A percentile compares a stretch with the other conserved stretches of the same genome.
phyloP scores from a whole-genome alignment of 2,797 vertebrate species.

The Ibycter americanus region DNA sequence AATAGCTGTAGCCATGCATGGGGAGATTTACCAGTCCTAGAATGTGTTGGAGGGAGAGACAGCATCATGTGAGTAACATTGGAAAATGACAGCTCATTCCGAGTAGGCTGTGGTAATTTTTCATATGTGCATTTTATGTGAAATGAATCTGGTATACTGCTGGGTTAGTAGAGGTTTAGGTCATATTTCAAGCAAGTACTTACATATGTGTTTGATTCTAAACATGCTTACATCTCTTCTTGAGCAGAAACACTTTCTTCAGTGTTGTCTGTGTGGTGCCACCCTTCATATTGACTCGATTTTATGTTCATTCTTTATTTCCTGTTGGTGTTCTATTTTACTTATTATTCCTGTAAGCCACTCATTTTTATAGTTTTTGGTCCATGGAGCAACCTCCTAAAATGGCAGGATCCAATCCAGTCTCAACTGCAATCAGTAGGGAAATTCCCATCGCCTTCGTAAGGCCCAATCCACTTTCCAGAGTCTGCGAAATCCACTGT shows the following conservation, averaged over 20 bases:
- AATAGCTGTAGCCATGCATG: fast-evolving
- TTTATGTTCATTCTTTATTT: slow-evolving; percentile 58
- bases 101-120: neutral
- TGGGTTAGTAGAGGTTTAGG: slow-evolving; percentile 37
- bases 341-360: slow-evolving; percentile 58
- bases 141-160: slow-evolving; percentile 25
- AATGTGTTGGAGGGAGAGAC: neutral
- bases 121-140: slow-evolving; percentile 33
- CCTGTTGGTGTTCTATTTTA: slow-evolving; percentile 55
- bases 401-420: slow-evolving; percentile 1
- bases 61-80: neutral
- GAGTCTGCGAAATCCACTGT: neutral
- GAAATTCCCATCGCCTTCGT: slow-evolving; percentile 3
- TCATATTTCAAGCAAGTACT: slow-evolving; percentile 54
- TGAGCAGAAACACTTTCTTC: slow-evolving; percentile 56
- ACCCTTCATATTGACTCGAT: slow-evolving; percentile 55
- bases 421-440: neutral
- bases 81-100: slow-evolving; percentile 10
- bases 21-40: neutral
- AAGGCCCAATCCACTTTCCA: neutral
- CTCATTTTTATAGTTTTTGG: slow-evolving; percentile 21
- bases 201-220: slow-evolving; percentile 61
- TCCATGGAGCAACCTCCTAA: slow-evolving; percentile 19
- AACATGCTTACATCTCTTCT: slow-evolving; percentile 9
- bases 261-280: slow-evolving; percentile 50